These are phyloP conservation scores for Drosophila sturtevanti DNA, from an alignment of 1,140 invertebrate genomes.

Conservation along the genomic window DNA sequence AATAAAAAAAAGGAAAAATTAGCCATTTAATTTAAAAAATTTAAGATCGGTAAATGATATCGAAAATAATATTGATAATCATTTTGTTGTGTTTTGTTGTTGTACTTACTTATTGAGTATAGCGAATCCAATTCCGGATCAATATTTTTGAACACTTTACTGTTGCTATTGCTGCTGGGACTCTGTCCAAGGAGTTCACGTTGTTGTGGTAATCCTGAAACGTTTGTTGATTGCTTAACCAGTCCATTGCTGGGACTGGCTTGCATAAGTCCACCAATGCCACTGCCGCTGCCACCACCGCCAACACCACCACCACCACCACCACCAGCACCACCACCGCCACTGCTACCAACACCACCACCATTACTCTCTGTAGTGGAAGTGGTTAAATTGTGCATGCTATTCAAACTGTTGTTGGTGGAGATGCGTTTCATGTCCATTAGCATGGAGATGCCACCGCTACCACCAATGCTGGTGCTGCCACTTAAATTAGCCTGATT, in stretches of 20 bases:
- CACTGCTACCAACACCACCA: constrained; percentile 5
- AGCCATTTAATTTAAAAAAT: no score
- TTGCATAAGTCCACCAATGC: constrained; percentile 27
- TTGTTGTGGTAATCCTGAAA: constrained; percentile 26
- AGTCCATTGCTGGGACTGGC: constrained; percentile 62
- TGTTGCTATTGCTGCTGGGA: constrained; percentile 72
- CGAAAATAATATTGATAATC: no score
- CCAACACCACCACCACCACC: constrained; percentile 41
- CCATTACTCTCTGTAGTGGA: constrained; percentile 67
- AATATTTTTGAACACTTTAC: constrained; percentile 82
- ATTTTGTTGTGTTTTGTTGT: no score
- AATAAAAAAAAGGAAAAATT: background rate
- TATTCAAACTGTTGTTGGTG: constrained; percentile 77
- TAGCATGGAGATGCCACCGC: constrained; percentile 78
- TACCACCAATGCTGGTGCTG: constrained; percentile 70
- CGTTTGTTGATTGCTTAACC: constrained; percentile 16
- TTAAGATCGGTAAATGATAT: no score
- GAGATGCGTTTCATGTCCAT: constrained; percentile 82
- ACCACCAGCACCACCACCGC: constrained; percentile 3
- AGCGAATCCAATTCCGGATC: constrained; percentile 82
- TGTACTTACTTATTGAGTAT: constrained; percentile 77
- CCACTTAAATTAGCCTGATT: constrained; percentile 40
- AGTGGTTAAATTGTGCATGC: constrained; percentile 75
- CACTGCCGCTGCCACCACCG: constrained; percentile 4
- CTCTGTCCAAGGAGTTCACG: constrained; percentile 73